Evolutionary conservation across 2,797 vertebrate genomes (phyloP).

Genomic region (Chelonia mydas): DNA sequence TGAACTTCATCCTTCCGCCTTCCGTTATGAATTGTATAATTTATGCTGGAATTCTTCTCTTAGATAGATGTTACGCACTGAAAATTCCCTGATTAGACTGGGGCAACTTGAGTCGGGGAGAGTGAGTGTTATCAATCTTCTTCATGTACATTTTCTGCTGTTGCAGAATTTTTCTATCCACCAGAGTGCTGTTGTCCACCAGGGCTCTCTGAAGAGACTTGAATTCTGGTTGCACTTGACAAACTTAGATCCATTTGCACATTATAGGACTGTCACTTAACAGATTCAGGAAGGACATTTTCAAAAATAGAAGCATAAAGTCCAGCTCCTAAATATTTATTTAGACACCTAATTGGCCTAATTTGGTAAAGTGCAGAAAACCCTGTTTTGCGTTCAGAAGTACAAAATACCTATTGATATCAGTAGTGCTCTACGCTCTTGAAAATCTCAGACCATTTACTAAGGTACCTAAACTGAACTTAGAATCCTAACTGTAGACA

Average conservation of each 20-base stretch:
- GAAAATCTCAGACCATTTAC: not conserved
- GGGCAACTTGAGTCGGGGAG: not conserved
- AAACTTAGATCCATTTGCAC: not conserved
- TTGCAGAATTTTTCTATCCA: not conserved
- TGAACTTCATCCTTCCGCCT: not conserved
- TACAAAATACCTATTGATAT: too few relatives aligned
- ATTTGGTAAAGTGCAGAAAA: not conserved
- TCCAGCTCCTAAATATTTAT: not conserved
- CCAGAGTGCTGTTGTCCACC: not conserved
- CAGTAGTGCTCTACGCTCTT: not conserved
- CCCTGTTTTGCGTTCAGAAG: not conserved
- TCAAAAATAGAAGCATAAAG: not conserved
- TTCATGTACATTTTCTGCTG: not conserved
- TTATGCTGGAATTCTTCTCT: not conserved
- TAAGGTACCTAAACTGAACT: not conserved
- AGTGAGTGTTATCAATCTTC: not conserved
- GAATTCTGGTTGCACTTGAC: not conserved
- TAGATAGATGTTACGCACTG: not conserved
- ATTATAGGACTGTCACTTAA: not conserved
- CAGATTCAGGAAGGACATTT: not conserved
- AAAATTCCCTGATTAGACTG: not conserved
- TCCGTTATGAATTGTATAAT: not conserved
- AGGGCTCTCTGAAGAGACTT: not conserved
- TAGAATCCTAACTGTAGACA: not conserved
- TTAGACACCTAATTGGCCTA: not conserved